Percentiles rank a stretch among this genome's conserved stretches.
Evolutionary conservation across 1,140 invertebrate genomes (phyloP).

Genomic region (Drosophila ananassae): DNA sequence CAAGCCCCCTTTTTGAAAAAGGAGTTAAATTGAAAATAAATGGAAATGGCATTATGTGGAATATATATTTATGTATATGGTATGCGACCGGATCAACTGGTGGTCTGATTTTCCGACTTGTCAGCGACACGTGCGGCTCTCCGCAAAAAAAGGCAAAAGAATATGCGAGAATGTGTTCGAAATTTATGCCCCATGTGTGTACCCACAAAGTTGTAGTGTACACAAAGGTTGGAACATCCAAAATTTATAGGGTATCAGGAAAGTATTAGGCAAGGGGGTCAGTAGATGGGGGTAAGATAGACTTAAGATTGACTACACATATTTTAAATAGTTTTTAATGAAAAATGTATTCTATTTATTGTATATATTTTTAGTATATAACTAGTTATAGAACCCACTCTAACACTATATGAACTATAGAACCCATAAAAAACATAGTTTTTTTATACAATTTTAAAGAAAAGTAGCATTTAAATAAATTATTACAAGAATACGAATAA

Average conservation of each 20-base stretch:
- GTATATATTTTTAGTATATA: no score
- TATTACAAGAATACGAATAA: no score
- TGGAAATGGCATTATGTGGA: background rate
- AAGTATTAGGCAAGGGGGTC: background rate
- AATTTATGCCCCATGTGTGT: background rate
- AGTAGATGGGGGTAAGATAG: background rate
- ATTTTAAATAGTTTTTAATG: no score
- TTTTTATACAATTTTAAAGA: no score
- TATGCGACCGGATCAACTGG: background rate
- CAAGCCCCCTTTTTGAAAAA: constrained; percentile 24
- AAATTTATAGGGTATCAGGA: constrained; percentile 13
- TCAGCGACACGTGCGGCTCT: constrained; percentile 53
- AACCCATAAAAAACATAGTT: no score
- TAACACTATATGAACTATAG: no score
- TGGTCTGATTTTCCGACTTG: constrained; percentile 1
- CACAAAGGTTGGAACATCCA: constrained; percentile 4
- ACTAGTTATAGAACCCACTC: no score
- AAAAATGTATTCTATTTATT: no score
- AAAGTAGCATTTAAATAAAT: no score
- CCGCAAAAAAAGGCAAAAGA: background rate
- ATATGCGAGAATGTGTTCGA: background rate
- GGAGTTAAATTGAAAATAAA: constrained; percentile 3
- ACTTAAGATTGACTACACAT: no score
- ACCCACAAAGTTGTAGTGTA: background rate
- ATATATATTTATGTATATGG: background rate